These are phyloP conservation scores for Cyclophora albipunctata DNA, from an alignment of 2,888 invertebrate genomes.

Conservation along the genomic window DNA sequence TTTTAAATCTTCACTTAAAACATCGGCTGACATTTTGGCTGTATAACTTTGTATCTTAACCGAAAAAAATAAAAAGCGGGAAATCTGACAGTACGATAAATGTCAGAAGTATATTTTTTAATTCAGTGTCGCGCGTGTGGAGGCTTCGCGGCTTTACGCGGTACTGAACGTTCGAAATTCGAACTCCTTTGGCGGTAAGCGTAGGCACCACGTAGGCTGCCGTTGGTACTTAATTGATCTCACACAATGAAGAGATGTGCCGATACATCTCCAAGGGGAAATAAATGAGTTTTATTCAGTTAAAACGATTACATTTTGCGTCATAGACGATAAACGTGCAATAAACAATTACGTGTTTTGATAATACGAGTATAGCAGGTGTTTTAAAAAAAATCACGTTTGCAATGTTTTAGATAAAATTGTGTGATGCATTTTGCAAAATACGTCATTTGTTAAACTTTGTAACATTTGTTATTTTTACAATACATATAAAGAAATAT, in stretches of 20 bases:
- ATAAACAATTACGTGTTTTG: too few species aligned
- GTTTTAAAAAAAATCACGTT: slow-evolving; percentile 10
- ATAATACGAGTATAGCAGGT: not conserved
- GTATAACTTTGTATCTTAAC: slow-evolving; percentile 1
- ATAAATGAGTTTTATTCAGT: slow-evolving; percentile 15
- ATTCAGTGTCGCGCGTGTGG: slow-evolving; percentile 25
- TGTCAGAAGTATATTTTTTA: slow-evolving; percentile 7
- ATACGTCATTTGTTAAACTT: not conserved
- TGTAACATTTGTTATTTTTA: not conserved
- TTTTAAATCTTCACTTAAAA: slow-evolving; percentile 86
- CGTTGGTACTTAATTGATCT: slow-evolving; percentile 58
- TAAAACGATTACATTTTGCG: slow-evolving; percentile 11
- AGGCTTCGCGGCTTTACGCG: slow-evolving; percentile 65
- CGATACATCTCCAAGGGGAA: slow-evolving; percentile 22
- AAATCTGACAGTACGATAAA: slow-evolving; percentile 30
- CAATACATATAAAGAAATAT: not conserved
- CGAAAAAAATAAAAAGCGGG: slow-evolving; percentile 25
- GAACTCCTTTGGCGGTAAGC: slow-evolving; percentile 29
- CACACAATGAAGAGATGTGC: slow-evolving; percentile 30
- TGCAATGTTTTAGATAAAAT: slow-evolving; percentile 12
- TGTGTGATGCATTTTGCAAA: not conserved
- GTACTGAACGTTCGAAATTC: slow-evolving; percentile 43
- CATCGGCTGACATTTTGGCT: slow-evolving; percentile 81
- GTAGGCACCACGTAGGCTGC: slow-evolving; percentile 45
- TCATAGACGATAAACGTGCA: not conserved